These are phyloP conservation scores for Aegithalos caudatus DNA, from an alignment of 2,113 vertebrate species.

Conservation along the genomic window DNA sequence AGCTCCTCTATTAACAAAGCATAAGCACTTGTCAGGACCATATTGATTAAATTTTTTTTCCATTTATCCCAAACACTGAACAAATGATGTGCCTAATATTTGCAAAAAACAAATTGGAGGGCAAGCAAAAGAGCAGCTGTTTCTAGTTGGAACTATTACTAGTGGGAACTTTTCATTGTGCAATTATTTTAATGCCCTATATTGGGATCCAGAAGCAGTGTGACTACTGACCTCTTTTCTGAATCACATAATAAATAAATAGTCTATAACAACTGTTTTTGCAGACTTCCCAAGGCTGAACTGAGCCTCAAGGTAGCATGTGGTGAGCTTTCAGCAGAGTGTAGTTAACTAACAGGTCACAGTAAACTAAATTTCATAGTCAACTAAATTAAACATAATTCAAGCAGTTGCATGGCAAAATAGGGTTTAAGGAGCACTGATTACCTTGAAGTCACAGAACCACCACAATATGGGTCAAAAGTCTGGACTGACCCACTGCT, in stretches of 20 bases:
- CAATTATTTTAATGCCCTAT: neutral
- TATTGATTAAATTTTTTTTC: neutral
- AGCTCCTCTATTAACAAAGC: neutral
- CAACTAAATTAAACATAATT: neutral
- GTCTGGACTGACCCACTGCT: neutral
- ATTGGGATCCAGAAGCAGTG: neutral
- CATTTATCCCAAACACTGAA: neutral
- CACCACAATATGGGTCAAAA: neutral
- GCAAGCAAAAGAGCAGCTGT: neutral
- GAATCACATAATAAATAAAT: neutral
- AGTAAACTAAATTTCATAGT: neutral
- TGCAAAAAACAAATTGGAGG: neutral
- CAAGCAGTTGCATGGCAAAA: neutral
- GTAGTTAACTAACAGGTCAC: neutral
- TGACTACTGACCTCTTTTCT: neutral
- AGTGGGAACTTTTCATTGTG: neutral
- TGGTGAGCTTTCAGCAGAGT: neutral
- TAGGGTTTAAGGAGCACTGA: neutral
- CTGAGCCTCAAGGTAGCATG: neutral
- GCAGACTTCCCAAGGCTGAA: neutral
- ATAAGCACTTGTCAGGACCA: neutral
- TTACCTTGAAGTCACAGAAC: neutral
- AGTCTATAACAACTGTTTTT: neutral
- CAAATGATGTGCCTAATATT: neutral
- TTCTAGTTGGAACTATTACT: neutral